Evolutionary conservation across 1,140 invertebrate species (phyloP).

Genomic region (Colletes gigas): DNA sequence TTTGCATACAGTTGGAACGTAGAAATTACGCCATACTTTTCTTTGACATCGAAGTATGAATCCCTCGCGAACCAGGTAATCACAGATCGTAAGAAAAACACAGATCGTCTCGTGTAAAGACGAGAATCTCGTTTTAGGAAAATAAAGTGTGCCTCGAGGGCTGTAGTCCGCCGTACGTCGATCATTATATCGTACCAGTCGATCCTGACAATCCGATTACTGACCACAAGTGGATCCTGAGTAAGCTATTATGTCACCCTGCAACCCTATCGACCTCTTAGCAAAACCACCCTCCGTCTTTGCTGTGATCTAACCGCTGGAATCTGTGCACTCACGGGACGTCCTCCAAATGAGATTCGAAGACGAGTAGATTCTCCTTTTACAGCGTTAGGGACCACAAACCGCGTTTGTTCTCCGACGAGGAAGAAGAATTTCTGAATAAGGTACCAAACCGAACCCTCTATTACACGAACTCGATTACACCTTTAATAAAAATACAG

Average conservation of each 20-base stretch:
- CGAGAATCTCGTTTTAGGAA: neutral
- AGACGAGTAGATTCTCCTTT: slow-evolving; percentile 15
- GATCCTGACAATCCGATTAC: slow-evolving; percentile 50
- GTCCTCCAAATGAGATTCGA: slow-evolving; percentile 27
- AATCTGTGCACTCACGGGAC: slow-evolving; percentile 23
- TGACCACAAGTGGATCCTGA: slow-evolving; percentile 50
- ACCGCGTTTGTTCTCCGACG: neutral
- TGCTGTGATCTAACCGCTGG: slow-evolving; percentile 37
- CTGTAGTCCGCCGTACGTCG: neutral
- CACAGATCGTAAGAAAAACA: too few relatives aligned
- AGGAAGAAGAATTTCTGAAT: neutral
- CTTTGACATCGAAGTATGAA: too few relatives aligned
- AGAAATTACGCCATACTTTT: too few relatives aligned
- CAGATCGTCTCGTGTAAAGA: neutral
- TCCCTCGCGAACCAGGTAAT: too few relatives aligned
- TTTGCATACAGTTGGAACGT: too few relatives aligned
- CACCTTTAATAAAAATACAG: too few relatives aligned
- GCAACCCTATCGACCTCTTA: slow-evolving; percentile 32
- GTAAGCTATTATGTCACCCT: slow-evolving; percentile 52
- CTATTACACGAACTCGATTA: too few relatives aligned
- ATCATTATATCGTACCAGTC: slow-evolving; percentile 11
- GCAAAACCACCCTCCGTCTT: slow-evolving; percentile 46
- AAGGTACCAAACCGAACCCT: too few relatives aligned
- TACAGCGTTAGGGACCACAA: neutral
- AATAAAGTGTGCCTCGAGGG: neutral